Percentiles rank a stretch among this genome's conserved stretches.
phyloP scores from a whole-genome alignment of 2,888 invertebrate genomes.

The Ormyrus nitidulus region DNA sequence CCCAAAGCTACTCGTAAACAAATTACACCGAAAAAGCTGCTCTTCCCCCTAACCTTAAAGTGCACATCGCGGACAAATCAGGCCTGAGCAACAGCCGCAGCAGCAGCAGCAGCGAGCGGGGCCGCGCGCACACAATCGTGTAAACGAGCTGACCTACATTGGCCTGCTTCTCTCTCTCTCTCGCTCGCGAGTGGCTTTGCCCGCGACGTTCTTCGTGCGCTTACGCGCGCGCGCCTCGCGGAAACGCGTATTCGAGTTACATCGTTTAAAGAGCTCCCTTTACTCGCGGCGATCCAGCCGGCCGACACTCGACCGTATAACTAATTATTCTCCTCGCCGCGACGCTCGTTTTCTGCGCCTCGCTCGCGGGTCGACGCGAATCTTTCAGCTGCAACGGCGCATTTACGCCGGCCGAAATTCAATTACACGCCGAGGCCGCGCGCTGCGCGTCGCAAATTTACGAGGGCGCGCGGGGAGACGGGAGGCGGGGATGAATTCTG shows the following conservation, averaged over 20 bases:
- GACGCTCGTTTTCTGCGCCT: neutral
- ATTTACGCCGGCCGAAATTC: neutral
- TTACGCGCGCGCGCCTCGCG: neutral
- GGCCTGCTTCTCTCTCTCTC: constrained; percentile 3
- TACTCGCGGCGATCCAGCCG: neutral
- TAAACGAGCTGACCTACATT: constrained; percentile 68
- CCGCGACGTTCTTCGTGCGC: neutral
- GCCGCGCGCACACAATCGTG: constrained; percentile 56
- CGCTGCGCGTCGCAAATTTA: no score
- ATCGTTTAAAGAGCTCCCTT: constrained; percentile 29
- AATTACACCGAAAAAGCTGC: no score
- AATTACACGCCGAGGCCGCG: no score
- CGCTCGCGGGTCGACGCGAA: neutral
- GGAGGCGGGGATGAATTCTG: no score
- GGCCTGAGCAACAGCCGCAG: neutral
- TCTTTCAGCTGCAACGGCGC: neutral
- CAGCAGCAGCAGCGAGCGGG: constrained; percentile 26
- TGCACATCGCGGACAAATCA: constrained; percentile 1
- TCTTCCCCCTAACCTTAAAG: constrained; percentile 43
- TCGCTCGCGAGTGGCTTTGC: constrained; percentile 42
- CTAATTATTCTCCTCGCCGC: neutral
- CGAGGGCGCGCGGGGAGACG: no score
- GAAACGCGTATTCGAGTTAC: constrained; percentile 33
- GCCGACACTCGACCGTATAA: neutral
- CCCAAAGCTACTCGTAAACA: no score